Evolutionary conservation across 1,140 invertebrate genomes (phyloP), one percentile per base, ranked within the genome.

Genomic region (Papilio polyxenes): DNA sequence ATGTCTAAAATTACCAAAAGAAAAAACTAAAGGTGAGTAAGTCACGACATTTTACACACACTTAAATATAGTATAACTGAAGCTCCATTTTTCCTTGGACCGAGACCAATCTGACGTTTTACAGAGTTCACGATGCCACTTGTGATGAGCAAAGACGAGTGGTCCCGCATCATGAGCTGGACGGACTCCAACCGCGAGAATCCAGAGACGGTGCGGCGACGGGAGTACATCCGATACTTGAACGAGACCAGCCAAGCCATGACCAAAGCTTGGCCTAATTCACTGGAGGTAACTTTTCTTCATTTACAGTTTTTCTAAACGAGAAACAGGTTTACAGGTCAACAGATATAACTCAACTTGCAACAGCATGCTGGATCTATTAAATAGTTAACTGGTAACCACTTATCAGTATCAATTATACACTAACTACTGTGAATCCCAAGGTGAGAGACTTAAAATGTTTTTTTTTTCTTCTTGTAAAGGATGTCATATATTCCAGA

Each of bases 231-330:
- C 8, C 83, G 87, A 23, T 86, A 86, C 59, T 79, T 94, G 17
- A 86, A 91, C 56, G 82, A 88, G 3, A 86, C 86, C 48, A 94
- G 93, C 81, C 81, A 82, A 7, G 81, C 88, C 7, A 94, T 94
- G 91, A 93, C 92, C 6, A 93, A 92, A 75, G 62, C 82, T 20
- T 95, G 94, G 94, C 91, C 92, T 8, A 93, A 94, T 79, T 93
- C 93, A 11, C 81, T 93, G 17, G 94, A 95, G 90, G 94, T 94
- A 82, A 17, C 53, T 81, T n/a, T 76, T 72, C 1, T 5, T 72
- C 2, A 11, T 37, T 53, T 72, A 37, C 37, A 37, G 7, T 76
- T 75, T 74, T 48, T n/a, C 49, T 17, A 1, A 8, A 56, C 53
- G 23, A 31, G 23, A 31, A 31, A 31, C 2, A 31, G 23, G 23